phyloP scores from a whole-genome alignment of 1,140 invertebrate species.

The Drosophila tristis region DNA sequence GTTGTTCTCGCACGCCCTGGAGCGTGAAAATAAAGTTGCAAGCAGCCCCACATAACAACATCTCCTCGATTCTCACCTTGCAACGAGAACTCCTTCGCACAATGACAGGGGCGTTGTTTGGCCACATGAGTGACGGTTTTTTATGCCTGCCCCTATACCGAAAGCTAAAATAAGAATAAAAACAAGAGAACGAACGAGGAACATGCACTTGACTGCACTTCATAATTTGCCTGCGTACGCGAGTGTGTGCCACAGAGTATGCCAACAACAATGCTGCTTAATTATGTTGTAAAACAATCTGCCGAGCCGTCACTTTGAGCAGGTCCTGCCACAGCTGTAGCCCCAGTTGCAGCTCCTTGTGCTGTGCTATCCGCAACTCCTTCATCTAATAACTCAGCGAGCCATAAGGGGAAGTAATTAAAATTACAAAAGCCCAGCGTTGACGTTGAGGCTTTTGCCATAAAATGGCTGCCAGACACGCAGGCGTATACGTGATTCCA shows the following conservation, averaged over 20 bases:
- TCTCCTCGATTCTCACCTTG: constrained; percentile 17
- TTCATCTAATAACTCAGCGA: constrained; percentile 46
- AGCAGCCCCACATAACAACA: constrained; percentile 42
- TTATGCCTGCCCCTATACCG: constrained; percentile 43
- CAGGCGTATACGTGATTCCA: constrained; percentile 77
- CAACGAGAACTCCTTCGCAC: constrained; percentile 18
- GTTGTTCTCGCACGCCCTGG: constrained; percentile 56
- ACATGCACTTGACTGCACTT: constrained; percentile 74
- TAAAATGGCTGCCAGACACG: constrained; percentile 75
- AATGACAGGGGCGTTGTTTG: constrained; percentile 67
- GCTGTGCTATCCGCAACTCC: background rate
- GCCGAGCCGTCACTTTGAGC: constrained; percentile 47
- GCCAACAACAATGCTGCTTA: constrained; percentile 69
- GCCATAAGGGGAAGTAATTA: constrained; percentile 73
- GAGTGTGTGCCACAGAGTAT: constrained; percentile 19
- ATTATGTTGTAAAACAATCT: constrained; percentile 82
- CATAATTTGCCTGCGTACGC: constrained; percentile 56
- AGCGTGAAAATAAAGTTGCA: constrained; percentile 76
- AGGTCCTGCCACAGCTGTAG: constrained; percentile 22
- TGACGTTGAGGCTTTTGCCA: constrained; percentile 62
- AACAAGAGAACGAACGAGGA: constrained; percentile 10
- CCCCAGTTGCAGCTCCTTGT: constrained; percentile 3
- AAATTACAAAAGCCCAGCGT: constrained; percentile 74
- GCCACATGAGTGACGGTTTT: constrained; percentile 56
- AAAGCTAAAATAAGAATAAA: constrained; percentile 14